phyloP scores from a whole-genome alignment of 2,888 invertebrate species.

The Eledone cirrhosa region DNA sequence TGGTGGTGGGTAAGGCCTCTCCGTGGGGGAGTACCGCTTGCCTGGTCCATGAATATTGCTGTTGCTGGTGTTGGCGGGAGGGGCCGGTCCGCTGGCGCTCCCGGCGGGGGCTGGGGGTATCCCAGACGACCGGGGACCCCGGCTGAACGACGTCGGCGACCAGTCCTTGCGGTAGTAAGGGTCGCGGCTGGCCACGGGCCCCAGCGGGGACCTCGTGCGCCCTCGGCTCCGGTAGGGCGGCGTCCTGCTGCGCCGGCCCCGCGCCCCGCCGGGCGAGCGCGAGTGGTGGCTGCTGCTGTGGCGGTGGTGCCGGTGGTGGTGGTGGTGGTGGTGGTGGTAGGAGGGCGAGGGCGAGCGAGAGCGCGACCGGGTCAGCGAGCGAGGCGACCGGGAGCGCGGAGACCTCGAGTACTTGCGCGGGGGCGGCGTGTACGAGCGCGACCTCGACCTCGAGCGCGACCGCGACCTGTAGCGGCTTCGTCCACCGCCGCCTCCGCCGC shows the following conservation, averaged over 20 bases:
- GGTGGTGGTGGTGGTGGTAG: conserved; percentile 15
- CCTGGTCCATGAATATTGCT: background rate
- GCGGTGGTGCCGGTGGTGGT: conserved; percentile 25
- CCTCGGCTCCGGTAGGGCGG: conserved; percentile 39
- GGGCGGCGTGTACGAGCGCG: conserved; percentile 32
- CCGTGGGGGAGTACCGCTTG: conserved; percentile 11
- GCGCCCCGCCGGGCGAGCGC: conserved; percentile 32
- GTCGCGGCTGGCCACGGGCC: background rate
- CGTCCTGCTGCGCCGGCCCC: conserved; percentile 33
- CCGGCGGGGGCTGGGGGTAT: background rate
- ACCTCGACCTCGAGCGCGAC: conserved; percentile 33
- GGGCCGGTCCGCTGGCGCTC: background rate
- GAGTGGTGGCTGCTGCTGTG: conserved; percentile 28
- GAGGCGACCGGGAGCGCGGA: conserved; percentile 14
- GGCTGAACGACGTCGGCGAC: conserved; percentile 4
- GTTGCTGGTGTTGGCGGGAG: background rate
- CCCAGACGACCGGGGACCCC: background rate
- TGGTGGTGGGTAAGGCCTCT: background rate
- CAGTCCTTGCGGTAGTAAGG: conserved; percentile 11
- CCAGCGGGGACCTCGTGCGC: conserved; percentile 36
- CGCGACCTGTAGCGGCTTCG: conserved; percentile 39
- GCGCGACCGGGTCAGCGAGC: conserved; percentile 31
- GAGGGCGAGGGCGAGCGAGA: conserved; percentile 36
- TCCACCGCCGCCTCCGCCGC: conserved; percentile 34
- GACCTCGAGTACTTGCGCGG: conserved; percentile 31